Conservation (phyloP, 2,797 vertebrate genomes). For the Platyrinchus mystaceus region DNA sequence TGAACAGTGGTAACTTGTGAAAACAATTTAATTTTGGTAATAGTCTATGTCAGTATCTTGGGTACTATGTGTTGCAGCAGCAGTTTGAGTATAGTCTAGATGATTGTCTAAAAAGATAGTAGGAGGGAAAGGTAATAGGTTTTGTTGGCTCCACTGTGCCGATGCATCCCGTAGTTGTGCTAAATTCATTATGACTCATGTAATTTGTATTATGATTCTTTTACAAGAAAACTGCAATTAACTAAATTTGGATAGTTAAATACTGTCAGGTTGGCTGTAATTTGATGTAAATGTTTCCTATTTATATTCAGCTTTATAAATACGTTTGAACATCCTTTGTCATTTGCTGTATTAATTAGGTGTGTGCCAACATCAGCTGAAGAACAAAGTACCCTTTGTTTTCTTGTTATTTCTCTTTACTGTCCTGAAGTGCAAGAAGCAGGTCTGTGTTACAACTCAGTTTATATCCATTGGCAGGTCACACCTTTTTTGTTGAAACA, state of each 20-base stretch:
- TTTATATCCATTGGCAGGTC: not conserved
- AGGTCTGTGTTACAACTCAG: not conserved
- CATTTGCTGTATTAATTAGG: not conserved
- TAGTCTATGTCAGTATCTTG: not conserved
- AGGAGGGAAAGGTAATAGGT: not conserved
- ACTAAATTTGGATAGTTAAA: not conserved
- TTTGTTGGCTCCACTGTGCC: not conserved
- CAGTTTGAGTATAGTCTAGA: not conserved
- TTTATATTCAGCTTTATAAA: not conserved
- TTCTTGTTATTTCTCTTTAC: not conserved
- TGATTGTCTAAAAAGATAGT: not conserved
- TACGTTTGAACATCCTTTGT: not conserved
- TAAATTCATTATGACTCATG: not conserved
- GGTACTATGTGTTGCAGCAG: not conserved
- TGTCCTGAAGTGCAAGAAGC: not conserved
- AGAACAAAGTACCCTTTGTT: not conserved
- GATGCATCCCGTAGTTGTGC: not conserved
- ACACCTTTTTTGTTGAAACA: accelerated
- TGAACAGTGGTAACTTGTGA: not conserved
- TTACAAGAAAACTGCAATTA: not conserved
- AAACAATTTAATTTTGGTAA: not conserved
- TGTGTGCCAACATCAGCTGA: not conserved
- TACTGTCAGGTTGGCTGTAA: not conserved
- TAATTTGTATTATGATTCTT: not conserved
- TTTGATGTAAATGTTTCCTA: not conserved